These are phyloP conservation scores for Trachelus stipa DNA, from an alignment of 2,888 invertebrate species.

Conservation along the genomic window DNA sequence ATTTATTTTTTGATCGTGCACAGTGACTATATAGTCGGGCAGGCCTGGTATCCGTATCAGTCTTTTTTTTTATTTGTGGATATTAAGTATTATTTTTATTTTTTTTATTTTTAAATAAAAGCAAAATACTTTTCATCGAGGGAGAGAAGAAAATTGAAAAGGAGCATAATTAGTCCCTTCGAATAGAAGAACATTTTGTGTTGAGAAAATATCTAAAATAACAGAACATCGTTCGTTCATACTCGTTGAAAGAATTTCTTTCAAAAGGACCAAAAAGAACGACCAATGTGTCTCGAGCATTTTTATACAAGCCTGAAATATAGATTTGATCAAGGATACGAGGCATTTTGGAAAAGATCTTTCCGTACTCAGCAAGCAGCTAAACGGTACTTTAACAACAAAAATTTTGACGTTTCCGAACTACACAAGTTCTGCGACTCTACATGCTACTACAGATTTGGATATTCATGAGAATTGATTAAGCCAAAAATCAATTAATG, in stretches of 20 bases:
- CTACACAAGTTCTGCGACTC: slow-evolving; percentile 1
- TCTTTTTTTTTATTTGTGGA: neutral
- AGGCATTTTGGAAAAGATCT: slow-evolving; percentile 9
- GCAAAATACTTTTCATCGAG: neutral
- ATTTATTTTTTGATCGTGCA: slow-evolving; percentile 10
- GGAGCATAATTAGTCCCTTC: neutral
- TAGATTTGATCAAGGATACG: slow-evolving; percentile 10
- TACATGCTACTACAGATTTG: slow-evolving; percentile 6
- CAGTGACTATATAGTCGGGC: slow-evolving; percentile 13
- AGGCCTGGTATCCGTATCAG: neutral
- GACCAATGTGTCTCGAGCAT: slow-evolving; percentile 6
- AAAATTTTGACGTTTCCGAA: neutral
- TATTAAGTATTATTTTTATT: neutral
- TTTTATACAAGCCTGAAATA: slow-evolving; percentile 2
- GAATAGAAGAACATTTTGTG: neutral
- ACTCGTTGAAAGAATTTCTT: neutral
- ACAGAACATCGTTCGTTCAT: neutral
- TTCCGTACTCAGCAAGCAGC: slow-evolving; percentile 8
- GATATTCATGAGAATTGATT: neutral
- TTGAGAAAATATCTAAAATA: neutral
- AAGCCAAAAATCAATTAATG: neutral
- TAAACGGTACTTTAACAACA: slow-evolving; percentile 8
- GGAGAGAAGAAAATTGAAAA: neutral
- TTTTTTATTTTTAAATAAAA: slow-evolving; percentile 8
- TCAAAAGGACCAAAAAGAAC: neutral